phyloP scores from a whole-genome alignment of 2,113 vertebrate genomes.

The Jaculus jaculus region DNA sequence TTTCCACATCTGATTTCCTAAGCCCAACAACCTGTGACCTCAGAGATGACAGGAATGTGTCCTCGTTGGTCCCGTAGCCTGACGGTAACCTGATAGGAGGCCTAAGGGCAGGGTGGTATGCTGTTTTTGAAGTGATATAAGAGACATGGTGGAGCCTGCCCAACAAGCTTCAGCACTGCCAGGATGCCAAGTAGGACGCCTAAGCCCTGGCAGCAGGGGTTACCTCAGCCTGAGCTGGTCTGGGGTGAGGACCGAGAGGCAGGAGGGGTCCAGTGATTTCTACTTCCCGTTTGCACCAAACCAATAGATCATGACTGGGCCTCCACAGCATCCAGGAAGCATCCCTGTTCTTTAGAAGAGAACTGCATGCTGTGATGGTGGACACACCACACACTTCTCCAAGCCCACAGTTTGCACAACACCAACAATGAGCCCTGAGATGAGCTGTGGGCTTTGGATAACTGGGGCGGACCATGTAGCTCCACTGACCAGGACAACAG shows the following conservation, averaged over 20 bases:
- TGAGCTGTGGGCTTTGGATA: background rate
- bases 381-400: too few relatives aligned
- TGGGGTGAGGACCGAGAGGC: background rate
- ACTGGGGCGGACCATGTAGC: background rate
- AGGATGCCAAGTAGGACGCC: slow-evolving; percentile 40
- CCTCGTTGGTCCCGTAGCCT: slow-evolving; percentile 58
- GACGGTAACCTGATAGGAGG: slow-evolving; percentile 37
- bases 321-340: background rate
- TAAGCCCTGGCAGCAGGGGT: slow-evolving; percentile 28
- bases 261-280: background rate
- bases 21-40: slow-evolving; percentile 51
- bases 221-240: background rate
- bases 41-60: slow-evolving; percentile 36
- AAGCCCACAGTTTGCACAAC: background rate
- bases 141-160: slow-evolving; percentile 53
- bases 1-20: background rate
- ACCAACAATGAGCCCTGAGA: background rate
- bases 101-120: slow-evolving; percentile 7
- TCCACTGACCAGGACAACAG: rapidly evolving
- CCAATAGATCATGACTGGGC: background rate
- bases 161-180: slow-evolving; percentile 1
- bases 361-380: background rate
- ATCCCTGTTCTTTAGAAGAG: background rate
- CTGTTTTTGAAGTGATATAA: slow-evolving; percentile 66
- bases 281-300: background rate